Evolutionary conservation across 1,140 invertebrate genomes (phyloP), one percentile per base, ranked within the genome.

Genomic region (Meloidogyne hapla): DNA sequence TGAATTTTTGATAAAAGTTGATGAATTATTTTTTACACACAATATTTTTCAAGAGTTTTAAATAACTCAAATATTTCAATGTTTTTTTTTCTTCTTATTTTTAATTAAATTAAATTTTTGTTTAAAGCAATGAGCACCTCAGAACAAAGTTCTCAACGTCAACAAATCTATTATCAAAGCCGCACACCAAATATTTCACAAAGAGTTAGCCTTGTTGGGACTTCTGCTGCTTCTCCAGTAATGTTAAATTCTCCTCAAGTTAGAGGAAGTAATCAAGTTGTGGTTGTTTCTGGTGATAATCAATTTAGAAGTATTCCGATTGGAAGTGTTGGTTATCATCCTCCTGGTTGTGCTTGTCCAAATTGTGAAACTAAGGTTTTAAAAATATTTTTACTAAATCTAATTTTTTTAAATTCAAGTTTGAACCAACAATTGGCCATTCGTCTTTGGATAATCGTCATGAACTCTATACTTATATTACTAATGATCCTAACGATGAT

Each of bases 351-450:
- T 64, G 48, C 23, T 21, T 73, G 71, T 28, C 71, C 71, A 18
- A 33, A 28, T 10, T 73, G 71, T 40, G 71, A 73, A 40, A 63
- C 71, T n/a, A 73, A 73, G 64, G 64, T 63, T 73, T 23, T 61
- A 13, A 10, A 25, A 18, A 23, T 72, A 9, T 48, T 48, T 25
- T 10, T 23, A 25, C 10, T 9, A 25, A 42, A 9, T 25, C 62
- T 15, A 33, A 33, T 33, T 33, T 8, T 18, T 33, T 63, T 64
- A n/a, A 6, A 21, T 70, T 38, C 33, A 33, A 73, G 71, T 21
- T 73, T 23, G 56, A 13, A n/a, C 26, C 71, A 56, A 9, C n/a
- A 33, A 25, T 72, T 21, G 38, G 48, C 56, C 70, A 72, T 63
- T 40, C 40, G 0, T n/a, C 64, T 15, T 18, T 23, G 3, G 71